A percentile compares a stretch with the other conserved stretches of the same genome.
These are phyloP conservation scores for Siniperca obscura DNA, from an alignment of 2,797 vertebrate genomes.

Conservation along the genomic window DNA sequence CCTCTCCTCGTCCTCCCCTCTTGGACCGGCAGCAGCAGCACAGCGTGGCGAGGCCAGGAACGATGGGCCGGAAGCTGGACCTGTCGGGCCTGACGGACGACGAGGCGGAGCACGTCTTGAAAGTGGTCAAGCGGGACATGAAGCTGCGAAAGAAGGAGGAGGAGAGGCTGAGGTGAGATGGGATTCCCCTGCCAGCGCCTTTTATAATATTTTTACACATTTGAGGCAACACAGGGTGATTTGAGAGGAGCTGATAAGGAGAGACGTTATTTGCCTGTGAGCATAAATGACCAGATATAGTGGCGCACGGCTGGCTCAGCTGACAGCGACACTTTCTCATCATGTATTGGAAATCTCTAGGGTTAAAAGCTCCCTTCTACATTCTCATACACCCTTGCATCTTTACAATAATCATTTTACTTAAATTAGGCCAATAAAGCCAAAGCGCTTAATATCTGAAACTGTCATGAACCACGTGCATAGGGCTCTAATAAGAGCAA, in stretches of 20 bases:
- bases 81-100: constrained; percentile 93
- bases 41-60: constrained; percentile 59
- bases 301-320: constrained; percentile 1
- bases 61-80: constrained; percentile 96
- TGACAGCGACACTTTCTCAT: neutral
- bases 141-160: constrained; percentile 96
- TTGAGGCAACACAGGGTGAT: constrained; percentile 26
- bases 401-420: neutral
- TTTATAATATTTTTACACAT: constrained; percentile 25
- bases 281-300: constrained; percentile 28
- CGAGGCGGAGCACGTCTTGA: constrained; percentile 95
- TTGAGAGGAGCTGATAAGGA: constrained; percentile 37
- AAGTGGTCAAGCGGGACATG: constrained; percentile 97
- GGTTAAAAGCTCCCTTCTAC: neutral
- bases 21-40: constrained; percentile 51
- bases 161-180: constrained; percentile 92
- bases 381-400: neutral
- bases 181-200: neutral
- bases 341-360: neutral
- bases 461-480: no score
- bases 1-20: constrained; percentile 35
- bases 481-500: no score
- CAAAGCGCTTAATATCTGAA: neutral
- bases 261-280: constrained; percentile 8
- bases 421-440: neutral